Evolutionary conservation across 1,140 invertebrate species (phyloP).

Genomic region (Macrotrachela quadricornifera): DNA sequence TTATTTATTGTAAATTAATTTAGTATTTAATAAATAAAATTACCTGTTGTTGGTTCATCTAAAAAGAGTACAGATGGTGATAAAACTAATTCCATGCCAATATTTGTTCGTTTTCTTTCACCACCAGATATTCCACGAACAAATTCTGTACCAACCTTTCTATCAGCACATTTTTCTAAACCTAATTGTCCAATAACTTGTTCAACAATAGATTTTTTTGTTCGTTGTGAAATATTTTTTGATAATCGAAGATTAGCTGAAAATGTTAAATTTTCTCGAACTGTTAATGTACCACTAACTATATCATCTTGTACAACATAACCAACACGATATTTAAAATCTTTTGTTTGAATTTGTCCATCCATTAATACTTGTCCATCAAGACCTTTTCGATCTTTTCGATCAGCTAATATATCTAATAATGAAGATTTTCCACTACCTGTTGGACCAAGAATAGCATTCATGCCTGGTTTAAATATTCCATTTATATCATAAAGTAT

Average conservation of each 20-base stretch:
- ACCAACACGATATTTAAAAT: constrained; percentile 29
- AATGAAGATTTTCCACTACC: constrained; percentile 31
- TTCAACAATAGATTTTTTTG: constrained; percentile 17
- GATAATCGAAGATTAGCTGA: constrained; percentile 23
- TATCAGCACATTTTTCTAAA: constrained; percentile 19
- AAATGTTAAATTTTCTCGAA: constrained; percentile 23
- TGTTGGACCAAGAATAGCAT: constrained; percentile 29
- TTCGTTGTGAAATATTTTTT: constrained; percentile 9
- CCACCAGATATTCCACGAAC: constrained; percentile 28
- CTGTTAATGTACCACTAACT: constrained; percentile 12
- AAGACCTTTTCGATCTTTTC: constrained; percentile 22
- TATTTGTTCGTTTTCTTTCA: constrained; percentile 26
- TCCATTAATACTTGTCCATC: constrained; percentile 22
- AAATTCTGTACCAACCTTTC: constrained; percentile 26
- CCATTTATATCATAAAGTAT: constrained; percentile 14
- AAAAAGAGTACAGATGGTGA: constrained; percentile 26
- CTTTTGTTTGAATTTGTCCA: constrained; percentile 21
- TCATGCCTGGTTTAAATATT: constrained; percentile 26
- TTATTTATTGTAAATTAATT: too few species aligned
- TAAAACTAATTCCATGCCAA: constrained; percentile 30
- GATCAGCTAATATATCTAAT: constrained; percentile 25
- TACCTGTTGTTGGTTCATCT: constrained; percentile 29
- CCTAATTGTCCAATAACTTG: constrained; percentile 21
- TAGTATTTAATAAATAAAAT: too few species aligned
- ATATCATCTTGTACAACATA: constrained; percentile 26